Conservation (phyloP, 2,888 invertebrate species). For the Drosophila melanosoma region DNA sequence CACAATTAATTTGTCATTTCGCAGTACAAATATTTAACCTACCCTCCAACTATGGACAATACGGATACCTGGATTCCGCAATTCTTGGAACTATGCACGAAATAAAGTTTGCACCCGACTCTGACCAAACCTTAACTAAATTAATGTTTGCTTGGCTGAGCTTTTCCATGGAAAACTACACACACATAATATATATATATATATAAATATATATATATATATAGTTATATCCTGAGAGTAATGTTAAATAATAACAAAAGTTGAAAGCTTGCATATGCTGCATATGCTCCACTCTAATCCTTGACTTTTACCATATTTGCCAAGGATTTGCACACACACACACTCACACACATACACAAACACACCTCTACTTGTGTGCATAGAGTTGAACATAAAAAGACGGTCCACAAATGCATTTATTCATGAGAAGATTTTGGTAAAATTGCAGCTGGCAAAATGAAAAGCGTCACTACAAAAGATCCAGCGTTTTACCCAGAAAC, state of each 20-base stretch:
- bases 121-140: constrained; percentile 33
- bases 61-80: constrained; percentile 4
- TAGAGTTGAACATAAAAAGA: constrained; percentile 46
- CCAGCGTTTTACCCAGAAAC: constrained; percentile 20
- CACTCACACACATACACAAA: constrained; percentile 2
- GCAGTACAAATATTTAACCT: constrained; percentile 53
- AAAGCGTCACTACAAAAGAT: constrained; percentile 30
- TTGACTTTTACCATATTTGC: constrained; percentile 58
- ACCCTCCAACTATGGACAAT: constrained; percentile 18
- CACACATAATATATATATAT: constrained; percentile 11
- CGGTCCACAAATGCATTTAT: constrained; percentile 63
- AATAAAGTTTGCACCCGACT: background rate
- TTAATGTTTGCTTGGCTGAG: constrained; percentile 31
- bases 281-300: constrained; percentile 43
- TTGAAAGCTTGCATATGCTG: constrained; percentile 63
- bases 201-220: constrained; percentile 13
- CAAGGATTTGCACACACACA: constrained; percentile 37
- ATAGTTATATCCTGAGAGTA: constrained; percentile 24
- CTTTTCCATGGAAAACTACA: constrained; percentile 30
- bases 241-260: constrained; percentile 60
- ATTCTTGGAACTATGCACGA: background rate
- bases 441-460: constrained; percentile 34
- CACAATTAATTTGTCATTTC: constrained; percentile 71
- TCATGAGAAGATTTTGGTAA: constrained; percentile 53
- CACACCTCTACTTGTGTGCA: constrained; percentile 4